Percentiles rank a stretch among this genome's conserved stretches.
These are phyloP conservation scores for Monochamus saltuarius DNA, from an alignment of 1,140 invertebrate genomes.

Conservation along the genomic window DNA sequence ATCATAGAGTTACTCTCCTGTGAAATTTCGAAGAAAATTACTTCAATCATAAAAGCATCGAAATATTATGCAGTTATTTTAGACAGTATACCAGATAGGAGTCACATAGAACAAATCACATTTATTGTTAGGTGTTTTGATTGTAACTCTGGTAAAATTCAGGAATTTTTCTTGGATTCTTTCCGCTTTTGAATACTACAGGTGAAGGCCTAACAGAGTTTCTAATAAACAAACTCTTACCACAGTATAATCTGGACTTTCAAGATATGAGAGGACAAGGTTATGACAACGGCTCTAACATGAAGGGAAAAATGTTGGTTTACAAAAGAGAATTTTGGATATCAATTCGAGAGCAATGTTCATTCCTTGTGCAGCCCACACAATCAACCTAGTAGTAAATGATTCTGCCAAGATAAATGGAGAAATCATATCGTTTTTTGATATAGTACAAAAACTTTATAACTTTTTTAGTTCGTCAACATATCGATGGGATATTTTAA, in stretches of 20 bases:
- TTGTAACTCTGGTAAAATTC: slow-evolving; percentile 1
- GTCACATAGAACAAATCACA: slow-evolving; percentile 16
- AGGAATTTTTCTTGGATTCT: no score
- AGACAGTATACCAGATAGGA: slow-evolving; percentile 17
- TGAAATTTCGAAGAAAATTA: no score
- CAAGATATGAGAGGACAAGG: slow-evolving; percentile 39
- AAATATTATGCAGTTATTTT: slow-evolving; percentile 16
- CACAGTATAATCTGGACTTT: slow-evolving; percentile 22
- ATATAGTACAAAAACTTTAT: slow-evolving; percentile 21
- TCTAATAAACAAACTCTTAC: slow-evolving; percentile 8
- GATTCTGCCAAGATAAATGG: slow-evolving; percentile 25
- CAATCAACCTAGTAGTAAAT: slow-evolving; percentile 33
- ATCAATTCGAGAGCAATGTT: slow-evolving; percentile 26
- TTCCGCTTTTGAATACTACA: not conserved
- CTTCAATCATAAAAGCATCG: no score
- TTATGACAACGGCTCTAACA: slow-evolving; percentile 46
- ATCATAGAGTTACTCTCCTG: no score
- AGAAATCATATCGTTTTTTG: slow-evolving; percentile 22
- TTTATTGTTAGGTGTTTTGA: slow-evolving; percentile 8
- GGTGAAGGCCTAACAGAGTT: slow-evolving; percentile 15
- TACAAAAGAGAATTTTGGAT: slow-evolving; percentile 25
- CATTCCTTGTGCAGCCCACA: slow-evolving; percentile 29
- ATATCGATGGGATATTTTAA: slow-evolving; percentile 10
- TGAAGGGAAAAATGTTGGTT: slow-evolving; percentile 32
- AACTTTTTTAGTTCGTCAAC: slow-evolving; percentile 16